Evolutionary conservation across 1,140 invertebrate genomes (phyloP).

Genomic region (Trichonephila clavata): DNA sequence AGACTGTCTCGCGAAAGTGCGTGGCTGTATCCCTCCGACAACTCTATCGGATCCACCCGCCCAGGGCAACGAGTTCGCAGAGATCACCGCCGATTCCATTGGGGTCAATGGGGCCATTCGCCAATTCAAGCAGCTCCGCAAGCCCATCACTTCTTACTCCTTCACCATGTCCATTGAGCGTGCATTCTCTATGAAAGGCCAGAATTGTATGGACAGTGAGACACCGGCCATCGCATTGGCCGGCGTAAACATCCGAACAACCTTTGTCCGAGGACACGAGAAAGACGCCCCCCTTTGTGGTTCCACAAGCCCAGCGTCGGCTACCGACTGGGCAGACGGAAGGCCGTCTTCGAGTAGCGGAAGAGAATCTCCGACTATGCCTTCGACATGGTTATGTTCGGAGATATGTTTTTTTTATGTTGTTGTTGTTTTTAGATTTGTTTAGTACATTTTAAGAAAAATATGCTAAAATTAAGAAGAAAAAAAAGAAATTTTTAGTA

Average conservation of each 20-base stretch:
- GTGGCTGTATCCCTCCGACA: constrained; percentile 77
- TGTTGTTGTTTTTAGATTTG: no score
- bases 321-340: constrained; percentile 96
- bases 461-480: no score
- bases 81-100: constrained; percentile 97
- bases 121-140: constrained; percentile 84
- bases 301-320: constrained; percentile 98
- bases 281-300: constrained; percentile 81
- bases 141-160: constrained; percentile 64
- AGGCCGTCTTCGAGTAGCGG: constrained; percentile 98
- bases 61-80: constrained; percentile 86
- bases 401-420: no score
- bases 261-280: constrained; percentile 91
- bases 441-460: no score
- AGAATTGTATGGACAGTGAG: constrained; percentile 82
- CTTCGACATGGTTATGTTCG: constrained; percentile 98
- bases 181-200: constrained; percentile 70
- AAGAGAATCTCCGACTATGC: constrained; percentile 99
- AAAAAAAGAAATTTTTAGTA: no score
- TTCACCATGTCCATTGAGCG: constrained; percentile 54
- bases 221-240: constrained; percentile 89
- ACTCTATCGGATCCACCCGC: constrained; percentile 73
- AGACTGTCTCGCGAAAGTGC: constrained; percentile 78
- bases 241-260: constrained; percentile 91
- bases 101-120: constrained; percentile 97